phyloP scores from a whole-genome alignment of 2,888 invertebrate species.

The Strigamia maritima region DNA sequence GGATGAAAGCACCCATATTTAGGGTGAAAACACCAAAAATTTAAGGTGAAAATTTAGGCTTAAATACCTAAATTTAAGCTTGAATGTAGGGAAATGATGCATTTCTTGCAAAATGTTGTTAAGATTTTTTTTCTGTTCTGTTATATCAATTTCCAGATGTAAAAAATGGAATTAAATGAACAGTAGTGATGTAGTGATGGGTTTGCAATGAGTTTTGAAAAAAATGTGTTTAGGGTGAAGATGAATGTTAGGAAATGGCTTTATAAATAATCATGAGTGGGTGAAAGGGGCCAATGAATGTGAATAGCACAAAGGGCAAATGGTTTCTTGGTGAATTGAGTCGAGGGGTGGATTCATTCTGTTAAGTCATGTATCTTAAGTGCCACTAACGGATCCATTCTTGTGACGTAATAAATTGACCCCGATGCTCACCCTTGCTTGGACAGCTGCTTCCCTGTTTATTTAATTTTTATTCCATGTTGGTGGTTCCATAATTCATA shows the following conservation, averaged over 20 bases:
- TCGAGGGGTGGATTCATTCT: constrained; percentile 4
- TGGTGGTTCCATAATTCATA: not conserved
- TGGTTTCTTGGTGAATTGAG: not conserved
- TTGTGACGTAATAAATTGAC: not conserved
- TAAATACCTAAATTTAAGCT: too few species aligned
- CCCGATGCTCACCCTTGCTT: constrained; percentile 4
- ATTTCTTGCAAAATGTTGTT: too few species aligned
- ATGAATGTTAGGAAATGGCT: not conserved
- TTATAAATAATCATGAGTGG: constrained; percentile 4
- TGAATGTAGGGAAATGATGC: too few species aligned
- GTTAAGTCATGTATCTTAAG: constrained; percentile 4
- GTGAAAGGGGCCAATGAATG: not conserved
- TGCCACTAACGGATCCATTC: constrained; percentile 4
- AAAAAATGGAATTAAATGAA: too few species aligned
- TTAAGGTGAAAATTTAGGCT: too few species aligned
- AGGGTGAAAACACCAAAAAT: too few species aligned
- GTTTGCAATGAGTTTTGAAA: too few species aligned
- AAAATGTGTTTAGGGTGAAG: too few species aligned
- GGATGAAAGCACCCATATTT: too few species aligned
- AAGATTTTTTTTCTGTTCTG: too few species aligned
- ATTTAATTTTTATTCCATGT: not conserved
- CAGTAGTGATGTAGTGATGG: too few species aligned
- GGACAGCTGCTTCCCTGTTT: not conserved
- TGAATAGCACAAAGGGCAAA: not conserved
- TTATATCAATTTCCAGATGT: too few species aligned